phyloP scores from a whole-genome alignment of 2,113 vertebrate species.

The Cricetomys ansorgei region DNA sequence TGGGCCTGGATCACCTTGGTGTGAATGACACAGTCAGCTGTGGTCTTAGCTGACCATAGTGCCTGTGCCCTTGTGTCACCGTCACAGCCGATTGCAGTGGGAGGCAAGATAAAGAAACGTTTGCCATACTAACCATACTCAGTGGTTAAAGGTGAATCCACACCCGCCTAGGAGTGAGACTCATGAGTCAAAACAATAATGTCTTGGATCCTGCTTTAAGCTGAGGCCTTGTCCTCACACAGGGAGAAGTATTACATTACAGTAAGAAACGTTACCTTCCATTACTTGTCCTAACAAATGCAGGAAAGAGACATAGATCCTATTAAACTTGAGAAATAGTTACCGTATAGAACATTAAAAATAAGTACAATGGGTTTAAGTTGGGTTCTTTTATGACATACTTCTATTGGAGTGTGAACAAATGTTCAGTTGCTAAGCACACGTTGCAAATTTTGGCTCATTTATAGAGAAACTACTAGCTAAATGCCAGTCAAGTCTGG shows the following conservation, averaged over 20 bases:
- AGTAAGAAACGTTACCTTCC: not conserved
- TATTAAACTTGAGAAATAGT: not conserved
- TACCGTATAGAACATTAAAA: not conserved
- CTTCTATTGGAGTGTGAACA: not conserved
- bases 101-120: not conserved
- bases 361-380: not conserved
- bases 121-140: not conserved
- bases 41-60: not conserved
- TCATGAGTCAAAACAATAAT: not conserved
- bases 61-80: not conserved
- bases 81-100: not conserved
- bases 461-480: not conserved
- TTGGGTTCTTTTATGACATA: constrained; percentile 23
- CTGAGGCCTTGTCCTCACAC: not conserved
- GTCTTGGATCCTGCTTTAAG: not conserved
- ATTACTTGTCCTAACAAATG: constrained; percentile 21
- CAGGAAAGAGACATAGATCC: not conserved
- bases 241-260: not conserved
- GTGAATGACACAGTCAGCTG: not conserved
- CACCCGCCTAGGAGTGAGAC: not conserved
- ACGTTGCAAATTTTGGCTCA: constrained; percentile 31
- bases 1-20: not conserved
- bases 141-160: not conserved
- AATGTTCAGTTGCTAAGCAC: constrained; percentile 41
- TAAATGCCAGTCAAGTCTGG: constrained; percentile 5